These are phyloP conservation scores for Eristalis tenax DNA, from an alignment of 2,888 invertebrate genomes.

Conservation along the genomic window DNA sequence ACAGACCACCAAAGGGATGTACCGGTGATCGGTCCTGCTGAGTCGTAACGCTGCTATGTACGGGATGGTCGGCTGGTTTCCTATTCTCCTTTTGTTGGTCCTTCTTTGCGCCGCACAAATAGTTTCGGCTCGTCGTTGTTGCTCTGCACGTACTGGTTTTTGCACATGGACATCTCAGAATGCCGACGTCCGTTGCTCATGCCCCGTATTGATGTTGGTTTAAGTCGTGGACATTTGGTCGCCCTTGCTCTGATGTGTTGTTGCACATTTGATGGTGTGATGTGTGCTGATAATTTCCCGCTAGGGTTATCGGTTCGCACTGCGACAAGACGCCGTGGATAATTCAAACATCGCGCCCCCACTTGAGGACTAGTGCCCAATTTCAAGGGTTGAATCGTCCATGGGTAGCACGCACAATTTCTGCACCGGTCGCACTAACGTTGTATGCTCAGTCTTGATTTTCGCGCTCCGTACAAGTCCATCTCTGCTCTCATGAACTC, in stretches of 20 bases:
- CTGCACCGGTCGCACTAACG: background rate
- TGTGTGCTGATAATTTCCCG: background rate
- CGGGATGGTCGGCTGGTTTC: too few species aligned
- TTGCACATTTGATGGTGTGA: background rate
- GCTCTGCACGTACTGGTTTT: background rate
- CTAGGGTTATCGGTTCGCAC: background rate
- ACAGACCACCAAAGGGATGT: too few species aligned
- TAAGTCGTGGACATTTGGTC: background rate
- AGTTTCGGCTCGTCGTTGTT: background rate
- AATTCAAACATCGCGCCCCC: slow-evolving; percentile 19
- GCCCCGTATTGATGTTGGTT: background rate
- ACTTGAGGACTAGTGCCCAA: slow-evolving; percentile 20
- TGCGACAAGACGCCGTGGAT: background rate
- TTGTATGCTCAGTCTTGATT: slow-evolving; percentile 1
- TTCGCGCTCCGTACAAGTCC: too few species aligned
- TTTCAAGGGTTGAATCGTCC: background rate
- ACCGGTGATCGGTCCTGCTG: too few species aligned
- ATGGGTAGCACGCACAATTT: slow-evolving; percentile 11
- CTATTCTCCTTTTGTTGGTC: background rate
- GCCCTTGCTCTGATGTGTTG: background rate
- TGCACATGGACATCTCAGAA: background rate
- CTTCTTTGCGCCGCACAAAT: too few species aligned
- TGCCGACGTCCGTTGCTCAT: background rate
- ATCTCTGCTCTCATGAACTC: background rate
- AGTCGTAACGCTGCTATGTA: too few species aligned